Percentiles rank a stretch among this genome's conserved stretches.
These are phyloP conservation scores for Redunca redunca DNA, from an alignment of 2,113 vertebrate species.

Conservation along the genomic window DNA sequence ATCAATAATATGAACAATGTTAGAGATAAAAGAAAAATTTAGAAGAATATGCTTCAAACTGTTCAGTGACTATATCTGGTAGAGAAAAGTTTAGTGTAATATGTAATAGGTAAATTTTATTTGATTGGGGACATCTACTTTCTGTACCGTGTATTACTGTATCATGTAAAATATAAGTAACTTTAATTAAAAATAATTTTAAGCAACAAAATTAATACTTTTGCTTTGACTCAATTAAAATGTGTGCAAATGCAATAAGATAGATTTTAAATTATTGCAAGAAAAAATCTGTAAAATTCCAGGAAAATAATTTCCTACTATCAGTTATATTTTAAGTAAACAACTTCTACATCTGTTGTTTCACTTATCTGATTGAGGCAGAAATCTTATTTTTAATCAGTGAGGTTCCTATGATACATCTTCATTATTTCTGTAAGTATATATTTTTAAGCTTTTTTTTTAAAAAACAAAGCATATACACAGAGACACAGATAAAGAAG, in stretches of 20 bases:
- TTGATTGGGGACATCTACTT: not conserved
- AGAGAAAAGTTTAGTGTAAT: not conserved
- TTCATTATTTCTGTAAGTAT: not conserved
- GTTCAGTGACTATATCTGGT: not conserved
- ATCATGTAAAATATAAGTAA: not conserved
- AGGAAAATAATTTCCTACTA: not conserved
- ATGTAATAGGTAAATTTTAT: not conserved
- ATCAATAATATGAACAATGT: not conserved
- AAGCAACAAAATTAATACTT: not conserved
- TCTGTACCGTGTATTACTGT: not conserved
- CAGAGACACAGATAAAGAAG: not conserved
- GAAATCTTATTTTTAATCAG: not conserved
- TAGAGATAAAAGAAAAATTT: not conserved
- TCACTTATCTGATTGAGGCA: not conserved
- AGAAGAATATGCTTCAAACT: not conserved
- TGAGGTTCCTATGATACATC: not conserved
- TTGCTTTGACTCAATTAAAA: not conserved
- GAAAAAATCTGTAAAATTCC: not conserved
- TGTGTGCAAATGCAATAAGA: not conserved
- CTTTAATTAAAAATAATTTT: slow-evolving; percentile 19
- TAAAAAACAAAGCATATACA: not conserved
- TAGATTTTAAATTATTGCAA: not conserved
- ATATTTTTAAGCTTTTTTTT: not conserved
- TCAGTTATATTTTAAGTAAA: not conserved
- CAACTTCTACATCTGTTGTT: not conserved